Percentiles rank a stretch among this genome's conserved stretches.
These are phyloP conservation scores for Oedothorax gibbosus DNA, from an alignment of 1,140 invertebrate species.

Conservation along the genomic window DNA sequence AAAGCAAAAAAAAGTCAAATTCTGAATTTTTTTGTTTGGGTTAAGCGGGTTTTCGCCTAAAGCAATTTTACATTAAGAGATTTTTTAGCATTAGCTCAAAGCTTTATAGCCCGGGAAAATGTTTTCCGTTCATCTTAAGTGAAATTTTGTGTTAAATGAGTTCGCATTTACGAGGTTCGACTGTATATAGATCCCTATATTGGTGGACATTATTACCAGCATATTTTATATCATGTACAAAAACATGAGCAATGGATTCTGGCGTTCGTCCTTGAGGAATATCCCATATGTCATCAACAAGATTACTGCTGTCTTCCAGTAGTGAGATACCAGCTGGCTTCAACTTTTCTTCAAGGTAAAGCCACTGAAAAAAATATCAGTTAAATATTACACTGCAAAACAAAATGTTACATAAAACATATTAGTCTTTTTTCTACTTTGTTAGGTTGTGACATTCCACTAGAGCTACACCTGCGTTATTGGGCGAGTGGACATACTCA, in stretches of 20 bases:
- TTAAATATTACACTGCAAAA: neutral
- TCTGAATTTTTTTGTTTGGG: too few relatives aligned
- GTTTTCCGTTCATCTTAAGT: too few relatives aligned
- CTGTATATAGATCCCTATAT: neutral
- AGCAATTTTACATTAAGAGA: too few relatives aligned
- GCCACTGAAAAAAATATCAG: slow-evolving; percentile 71
- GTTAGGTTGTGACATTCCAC: too few relatives aligned
- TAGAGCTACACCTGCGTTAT: too few relatives aligned
- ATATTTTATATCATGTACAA: slow-evolving; percentile 57
- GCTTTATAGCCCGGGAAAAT: too few relatives aligned
- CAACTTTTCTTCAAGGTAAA: slow-evolving; percentile 75
- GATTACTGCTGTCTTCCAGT: slow-evolving; percentile 79
- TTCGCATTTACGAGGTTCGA: too few relatives aligned
- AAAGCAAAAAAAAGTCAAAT: too few relatives aligned
- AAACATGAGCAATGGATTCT: slow-evolving; percentile 47
- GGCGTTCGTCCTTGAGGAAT: slow-evolving; percentile 44
- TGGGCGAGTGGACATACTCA: too few relatives aligned
- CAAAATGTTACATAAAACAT: neutral
- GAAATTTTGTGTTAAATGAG: too few relatives aligned
- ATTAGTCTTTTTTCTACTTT: neutral
- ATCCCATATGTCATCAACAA: slow-evolving; percentile 76
- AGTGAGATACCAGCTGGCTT: slow-evolving; percentile 73
- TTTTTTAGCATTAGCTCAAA: too few relatives aligned
- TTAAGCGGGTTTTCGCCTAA: too few relatives aligned
- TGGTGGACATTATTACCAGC: slow-evolving; percentile 47